phyloP scores from a whole-genome alignment of 2,888 invertebrate species.

The Chaitophorus viminalis region DNA sequence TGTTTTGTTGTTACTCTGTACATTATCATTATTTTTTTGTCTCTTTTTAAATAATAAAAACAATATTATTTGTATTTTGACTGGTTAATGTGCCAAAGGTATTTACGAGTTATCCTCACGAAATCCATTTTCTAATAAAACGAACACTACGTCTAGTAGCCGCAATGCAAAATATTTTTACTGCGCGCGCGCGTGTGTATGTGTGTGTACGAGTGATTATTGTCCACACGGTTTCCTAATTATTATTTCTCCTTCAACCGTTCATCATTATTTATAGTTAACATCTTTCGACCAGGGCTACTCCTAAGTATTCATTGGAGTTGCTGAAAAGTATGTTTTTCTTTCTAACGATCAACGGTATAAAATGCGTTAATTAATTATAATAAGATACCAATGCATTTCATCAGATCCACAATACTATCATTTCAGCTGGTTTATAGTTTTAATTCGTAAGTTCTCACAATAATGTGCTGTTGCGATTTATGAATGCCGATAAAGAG shows the following conservation, averaged over 20 bases:
- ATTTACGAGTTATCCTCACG: conserved; percentile 29
- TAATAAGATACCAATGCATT: too few relatives aligned
- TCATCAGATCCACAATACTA: too few relatives aligned
- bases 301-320: not conserved
- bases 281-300: not conserved
- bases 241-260: not conserved
- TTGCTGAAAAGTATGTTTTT: too few relatives aligned
- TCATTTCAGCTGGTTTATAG: not conserved
- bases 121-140: conserved; percentile 18
- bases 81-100: conserved; percentile 25
- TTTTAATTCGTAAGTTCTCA: not conserved
- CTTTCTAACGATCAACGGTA: too few relatives aligned
- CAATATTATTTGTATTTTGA: conserved; percentile 52
- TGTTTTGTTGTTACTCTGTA: conserved; percentile 57
- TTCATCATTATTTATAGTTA: not conserved
- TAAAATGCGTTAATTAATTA: too few relatives aligned
- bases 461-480: not conserved
- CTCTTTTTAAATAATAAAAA: conserved; percentile 52
- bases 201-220: not conserved
- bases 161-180: not conserved
- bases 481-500: not conserved
- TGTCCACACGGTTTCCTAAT: not conserved
- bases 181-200: too few relatives aligned
- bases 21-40: conserved; percentile 54
- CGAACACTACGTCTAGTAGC: not conserved